Conservation (phyloP, 1,140 invertebrate species). For the Drosophila ananassae region DNA sequence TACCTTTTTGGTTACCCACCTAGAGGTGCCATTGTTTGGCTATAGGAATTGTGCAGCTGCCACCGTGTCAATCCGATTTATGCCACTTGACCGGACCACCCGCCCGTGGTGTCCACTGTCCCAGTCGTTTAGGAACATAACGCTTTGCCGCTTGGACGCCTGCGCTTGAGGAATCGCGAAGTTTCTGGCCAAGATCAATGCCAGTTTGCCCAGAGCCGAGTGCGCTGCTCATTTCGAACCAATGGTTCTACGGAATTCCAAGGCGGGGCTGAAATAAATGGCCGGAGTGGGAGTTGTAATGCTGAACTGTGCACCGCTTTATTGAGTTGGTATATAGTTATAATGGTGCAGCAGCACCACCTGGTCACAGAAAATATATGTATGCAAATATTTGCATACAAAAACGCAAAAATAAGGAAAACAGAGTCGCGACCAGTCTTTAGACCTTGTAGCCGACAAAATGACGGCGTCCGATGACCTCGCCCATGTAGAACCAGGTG, state of each 20-base stretch:
- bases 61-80: conserved; percentile 66
- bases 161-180: conserved; percentile 43
- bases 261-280: conserved; percentile 16
- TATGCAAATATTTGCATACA: conserved; percentile 21
- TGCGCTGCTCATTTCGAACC: conserved; percentile 41
- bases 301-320: conserved; percentile 1
- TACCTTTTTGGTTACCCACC: conserved; percentile 13
- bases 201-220: conserved; percentile 34
- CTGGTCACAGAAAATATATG: conserved; percentile 20
- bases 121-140: conserved; percentile 21
- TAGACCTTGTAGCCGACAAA: conserved; percentile 96
- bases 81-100: conserved; percentile 61
- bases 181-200: conserved; percentile 59
- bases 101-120: conserved; percentile 41
- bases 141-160: conserved; percentile 63
- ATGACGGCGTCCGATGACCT: conserved; percentile 97
- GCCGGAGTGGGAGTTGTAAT: conserved; percentile 24
- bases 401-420: conserved; percentile 12
- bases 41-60: conserved; percentile 33
- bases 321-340: not conserved
- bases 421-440: not conserved
- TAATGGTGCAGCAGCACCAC: conserved; percentile 3
- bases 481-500: conserved; percentile 98
- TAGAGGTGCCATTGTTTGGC: conserved; percentile 40
- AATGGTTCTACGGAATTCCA: conserved; percentile 47